Conservation (phyloP, 2,888 invertebrate genomes). For the Lissocephala sabroskyi region DNA sequence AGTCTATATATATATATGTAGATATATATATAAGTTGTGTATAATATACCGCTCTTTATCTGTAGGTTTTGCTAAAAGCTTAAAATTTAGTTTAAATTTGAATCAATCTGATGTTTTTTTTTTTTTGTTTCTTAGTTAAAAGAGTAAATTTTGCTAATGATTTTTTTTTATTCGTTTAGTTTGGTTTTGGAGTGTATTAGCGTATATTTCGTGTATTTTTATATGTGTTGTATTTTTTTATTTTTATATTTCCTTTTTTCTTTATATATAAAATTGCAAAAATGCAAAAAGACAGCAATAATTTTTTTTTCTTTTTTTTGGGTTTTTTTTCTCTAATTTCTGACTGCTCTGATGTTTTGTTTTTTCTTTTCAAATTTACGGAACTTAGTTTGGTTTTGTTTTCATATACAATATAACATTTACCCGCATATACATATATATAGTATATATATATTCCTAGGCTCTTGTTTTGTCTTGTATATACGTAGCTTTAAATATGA, state of each 20-base stretch:
- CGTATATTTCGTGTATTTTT: constrained; percentile 31
- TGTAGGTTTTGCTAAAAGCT: constrained; percentile 45
- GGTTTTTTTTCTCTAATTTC: constrained; percentile 36
- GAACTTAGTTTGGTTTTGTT: constrained; percentile 67
- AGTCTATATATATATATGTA: constrained; percentile 5
- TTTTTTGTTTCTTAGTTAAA: constrained; percentile 59
- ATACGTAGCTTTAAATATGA: constrained; percentile 56
- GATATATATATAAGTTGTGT: constrained; percentile 32
- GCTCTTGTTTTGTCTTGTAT: constrained; percentile 21
- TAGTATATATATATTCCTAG: constrained; percentile 26
- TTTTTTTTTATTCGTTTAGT: constrained; percentile 32
- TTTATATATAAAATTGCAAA: constrained; percentile 72
- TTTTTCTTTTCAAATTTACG: constrained; percentile 66
- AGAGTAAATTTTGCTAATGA: constrained; percentile 71
- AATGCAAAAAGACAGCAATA: constrained; percentile 73
- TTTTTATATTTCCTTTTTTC: constrained; percentile 21
- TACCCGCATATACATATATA: constrained; percentile 17
- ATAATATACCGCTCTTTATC: constrained; percentile 21
- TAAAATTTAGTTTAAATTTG: constrained; percentile 56
- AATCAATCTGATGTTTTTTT: constrained; percentile 41
- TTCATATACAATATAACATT: constrained; percentile 32
- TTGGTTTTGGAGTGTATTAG: constrained; percentile 25
- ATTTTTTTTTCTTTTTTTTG: constrained; percentile 35
- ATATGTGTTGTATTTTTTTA: constrained; percentile 33
- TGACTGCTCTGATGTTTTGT: constrained; percentile 35